Evolutionary conservation across 2,888 invertebrate genomes (phyloP), one percentile per base, ranked within the genome.

Genomic region (Conistra vaccinii): DNA sequence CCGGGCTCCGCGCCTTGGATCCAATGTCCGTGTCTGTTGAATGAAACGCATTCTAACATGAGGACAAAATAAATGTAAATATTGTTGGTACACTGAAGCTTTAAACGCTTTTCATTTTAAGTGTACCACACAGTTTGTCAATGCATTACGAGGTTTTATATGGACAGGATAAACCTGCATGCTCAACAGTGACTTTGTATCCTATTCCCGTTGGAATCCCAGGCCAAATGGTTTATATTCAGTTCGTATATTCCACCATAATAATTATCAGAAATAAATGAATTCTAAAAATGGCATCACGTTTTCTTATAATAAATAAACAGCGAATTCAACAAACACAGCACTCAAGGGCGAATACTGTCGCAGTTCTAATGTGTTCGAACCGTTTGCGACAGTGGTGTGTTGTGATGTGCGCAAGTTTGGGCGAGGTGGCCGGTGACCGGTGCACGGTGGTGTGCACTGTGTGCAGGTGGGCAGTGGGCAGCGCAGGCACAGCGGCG

Each of bases 1-100:
- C 89, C 85, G 78, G 58, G 60, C 60, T 60, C 72, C 81, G 86
- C 87, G 87, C 85, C 87, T 87, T 89, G 83, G 89, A 90, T 91
- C 88, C 85, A 87, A 85, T 80, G 79, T 85, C 87, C 85, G 83
- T 88, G 83, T 84, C 87, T 89, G 84, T 91, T 92, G 87, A 92
- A 91, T 91, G 90, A 89, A 90, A 89, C 85, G 80, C 89, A 89
- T 91, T 87, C 78, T 84, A 85, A 85, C 83, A 81, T 84, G 81
- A 85, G 83, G 78, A 85, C 82, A 87, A 84, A 78, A 85, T 86
- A 79, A 89, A 87, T 85, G 87, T 86, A 87, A 88, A 87, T 88
- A 89, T 89, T 89, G 80, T 76, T 7, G 20, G 20, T 20, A 78
- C 79, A 73, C 61, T 81, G 67, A 81, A 80, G 69, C 80, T 81